phyloP scores from a whole-genome alignment of 2,888 invertebrate species.

The Sturmia bella region DNA sequence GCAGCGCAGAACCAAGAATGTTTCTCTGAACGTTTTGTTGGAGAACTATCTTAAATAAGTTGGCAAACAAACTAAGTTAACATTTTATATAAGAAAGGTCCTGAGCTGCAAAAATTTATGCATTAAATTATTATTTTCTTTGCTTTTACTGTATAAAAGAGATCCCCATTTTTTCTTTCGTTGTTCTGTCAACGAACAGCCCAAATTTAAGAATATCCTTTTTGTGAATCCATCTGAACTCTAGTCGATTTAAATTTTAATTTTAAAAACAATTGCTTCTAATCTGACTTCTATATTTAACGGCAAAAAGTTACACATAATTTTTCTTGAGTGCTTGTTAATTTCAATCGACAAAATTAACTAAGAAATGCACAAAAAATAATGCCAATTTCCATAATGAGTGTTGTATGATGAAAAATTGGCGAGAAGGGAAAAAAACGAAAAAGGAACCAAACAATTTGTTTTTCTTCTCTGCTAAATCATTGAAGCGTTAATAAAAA shows the following conservation, averaged over 20 bases:
- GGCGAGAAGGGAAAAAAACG: neutral
- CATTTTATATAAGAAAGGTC: too few species aligned
- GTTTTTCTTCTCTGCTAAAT: conserved; percentile 21
- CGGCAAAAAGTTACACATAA: neutral
- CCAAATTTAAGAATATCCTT: too few species aligned
- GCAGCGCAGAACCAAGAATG: too few species aligned
- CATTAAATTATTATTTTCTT: neutral
- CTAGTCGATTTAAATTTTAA: neutral
- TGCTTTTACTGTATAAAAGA: too few species aligned
- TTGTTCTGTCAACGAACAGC: too few species aligned
- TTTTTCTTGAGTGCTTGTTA: neutral
- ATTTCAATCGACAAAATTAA: conserved; percentile 21
- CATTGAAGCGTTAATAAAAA: conserved; percentile 42
- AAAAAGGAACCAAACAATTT: conserved; percentile 8
- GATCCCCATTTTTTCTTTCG: too few species aligned
- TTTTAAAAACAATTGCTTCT: neutral
- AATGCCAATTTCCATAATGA: conserved; percentile 40
- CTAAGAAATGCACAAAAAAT: conserved; percentile 4
- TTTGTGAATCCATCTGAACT: too few species aligned
- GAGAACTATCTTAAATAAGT: neutral
- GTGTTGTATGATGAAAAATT: conserved; percentile 5
- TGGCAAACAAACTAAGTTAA: neutral
- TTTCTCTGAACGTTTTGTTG: too few species aligned
- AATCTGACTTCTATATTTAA: neutral
- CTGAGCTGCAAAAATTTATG: neutral